Base-by-base conservation (phyloP, 2,113 vertebrate genomes). In the Choloepus hoffmanni region DNA sequence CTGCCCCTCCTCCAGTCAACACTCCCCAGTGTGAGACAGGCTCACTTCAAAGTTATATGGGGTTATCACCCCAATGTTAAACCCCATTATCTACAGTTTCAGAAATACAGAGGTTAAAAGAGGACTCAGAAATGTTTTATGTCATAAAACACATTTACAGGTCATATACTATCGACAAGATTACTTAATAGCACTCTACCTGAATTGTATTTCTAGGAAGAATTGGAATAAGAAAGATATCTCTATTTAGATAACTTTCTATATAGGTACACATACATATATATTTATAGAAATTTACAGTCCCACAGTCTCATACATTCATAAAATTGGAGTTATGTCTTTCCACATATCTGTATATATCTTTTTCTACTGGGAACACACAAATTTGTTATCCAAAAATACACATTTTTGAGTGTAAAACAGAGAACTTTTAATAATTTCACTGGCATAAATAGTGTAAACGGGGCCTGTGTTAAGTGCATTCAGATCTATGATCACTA, bases 21-120 rank as follows among this genome's bases (percentile, higher is more conserved):
- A 40, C 30, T 87, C 63, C 12, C 85, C 65, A 48, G 45, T 24
- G 9, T 73, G 78, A 60, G 94, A 95, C 3, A 90, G 87, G 28
- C 72, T 96, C 9, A 72, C 93, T 36, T 94, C 94, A 19, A 85
- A 95, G 92, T 23, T 93, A 0, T 94, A 95, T 19, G 84, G 73
- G 3, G 40, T 96, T 33, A 72, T 97, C 10, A 96, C 91, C 85
- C 2, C 36, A 36, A 94, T 97, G 89, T 55, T 97, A 48, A 97
- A 96, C 55, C 95, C 95, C 7, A 30, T 95, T 26, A 93, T 96
- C 33, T 96, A 95, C 5, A 89, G 87, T 21, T 88, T 95, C 50
- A 91, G 89, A 50, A 97, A 95, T 62, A 83, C 62, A 1, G 92
- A 95, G 5, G 94, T 95, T 26, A 95, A 96, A 50, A 92, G 68